Evolutionary conservation across 1,140 invertebrate genomes (phyloP).

Genomic region (Tyrophagus putrescentiae): DNA sequence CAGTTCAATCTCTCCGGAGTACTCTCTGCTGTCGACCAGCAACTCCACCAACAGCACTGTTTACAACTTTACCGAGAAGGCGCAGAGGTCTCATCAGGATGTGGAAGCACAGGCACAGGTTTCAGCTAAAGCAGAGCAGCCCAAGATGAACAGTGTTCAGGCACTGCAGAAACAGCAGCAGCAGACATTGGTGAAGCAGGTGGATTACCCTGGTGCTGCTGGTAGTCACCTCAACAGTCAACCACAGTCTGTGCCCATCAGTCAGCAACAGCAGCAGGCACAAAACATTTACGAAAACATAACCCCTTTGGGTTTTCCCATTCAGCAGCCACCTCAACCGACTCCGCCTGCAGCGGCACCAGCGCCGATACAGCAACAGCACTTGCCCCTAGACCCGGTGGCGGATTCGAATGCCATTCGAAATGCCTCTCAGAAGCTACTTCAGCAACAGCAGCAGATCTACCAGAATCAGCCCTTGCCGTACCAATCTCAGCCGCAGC

Average conservation of each 20-base stretch:
- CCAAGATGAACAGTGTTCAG: background rate
- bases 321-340: background rate
- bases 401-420: background rate
- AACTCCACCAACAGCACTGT: background rate
- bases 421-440: constrained; percentile 10
- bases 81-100: background rate
- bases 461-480: constrained; percentile 17
- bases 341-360: background rate
- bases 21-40: too few relatives aligned
- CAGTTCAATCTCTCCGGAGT: background rate
- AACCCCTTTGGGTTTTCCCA: background rate
- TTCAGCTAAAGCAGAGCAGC: too few relatives aligned
- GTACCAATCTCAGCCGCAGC: background rate
- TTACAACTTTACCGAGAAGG: constrained; percentile 8
- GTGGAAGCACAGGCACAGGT: constrained; percentile 2
- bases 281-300: constrained; percentile 14
- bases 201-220: background rate
- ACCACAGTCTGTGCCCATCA: background rate
- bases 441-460: constrained; percentile 19
- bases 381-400: background rate
- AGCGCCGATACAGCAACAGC: background rate
- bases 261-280: constrained; percentile 9
- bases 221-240: background rate
- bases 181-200: background rate
- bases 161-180: background rate